These are phyloP conservation scores for Smittia aterrima DNA, from an alignment of 2,888 invertebrate species.

Conservation along the genomic window DNA sequence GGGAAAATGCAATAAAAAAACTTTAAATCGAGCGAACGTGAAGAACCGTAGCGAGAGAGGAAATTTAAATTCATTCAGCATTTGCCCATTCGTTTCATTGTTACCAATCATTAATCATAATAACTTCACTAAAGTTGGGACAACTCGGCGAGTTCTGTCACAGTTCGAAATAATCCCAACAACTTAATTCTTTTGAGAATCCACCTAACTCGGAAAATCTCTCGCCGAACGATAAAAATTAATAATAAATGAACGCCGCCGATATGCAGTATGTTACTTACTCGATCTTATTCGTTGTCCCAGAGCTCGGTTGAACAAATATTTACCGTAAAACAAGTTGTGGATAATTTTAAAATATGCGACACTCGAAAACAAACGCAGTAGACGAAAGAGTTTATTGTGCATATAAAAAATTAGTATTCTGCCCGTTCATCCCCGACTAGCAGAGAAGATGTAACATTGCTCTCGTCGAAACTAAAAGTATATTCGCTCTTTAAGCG, in stretches of 20 bases:
- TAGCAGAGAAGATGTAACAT: too few relatives aligned
- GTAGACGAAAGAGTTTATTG: background rate
- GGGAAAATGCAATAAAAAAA: background rate
- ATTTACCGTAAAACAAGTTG: slow-evolving; percentile 11
- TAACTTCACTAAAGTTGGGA: slow-evolving; percentile 13
- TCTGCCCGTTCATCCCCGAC: background rate
- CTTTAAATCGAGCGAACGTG: background rate
- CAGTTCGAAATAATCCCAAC: background rate
- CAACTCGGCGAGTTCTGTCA: background rate
- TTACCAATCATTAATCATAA: slow-evolving; percentile 29
- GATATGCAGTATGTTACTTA: slow-evolving; percentile 25
- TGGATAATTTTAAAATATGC: slow-evolving; percentile 20
- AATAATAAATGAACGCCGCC: slow-evolving; percentile 14
- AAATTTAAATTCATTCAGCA: slow-evolving; percentile 28
- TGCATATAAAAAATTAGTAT: slow-evolving; percentile 7
- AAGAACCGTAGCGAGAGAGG: background rate
- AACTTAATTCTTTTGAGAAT: background rate
- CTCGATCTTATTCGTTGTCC: background rate
- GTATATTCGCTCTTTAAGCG: too few relatives aligned
- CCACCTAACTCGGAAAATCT: background rate
- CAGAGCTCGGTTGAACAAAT: background rate
- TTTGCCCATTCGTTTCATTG: slow-evolving; percentile 24
- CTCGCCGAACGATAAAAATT: slow-evolving; percentile 3
- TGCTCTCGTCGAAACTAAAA: background rate
- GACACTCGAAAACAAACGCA: slow-evolving; percentile 26